phyloP scores from a whole-genome alignment of 2,888 invertebrate species.

The Hirtodrosophila cameraria region DNA sequence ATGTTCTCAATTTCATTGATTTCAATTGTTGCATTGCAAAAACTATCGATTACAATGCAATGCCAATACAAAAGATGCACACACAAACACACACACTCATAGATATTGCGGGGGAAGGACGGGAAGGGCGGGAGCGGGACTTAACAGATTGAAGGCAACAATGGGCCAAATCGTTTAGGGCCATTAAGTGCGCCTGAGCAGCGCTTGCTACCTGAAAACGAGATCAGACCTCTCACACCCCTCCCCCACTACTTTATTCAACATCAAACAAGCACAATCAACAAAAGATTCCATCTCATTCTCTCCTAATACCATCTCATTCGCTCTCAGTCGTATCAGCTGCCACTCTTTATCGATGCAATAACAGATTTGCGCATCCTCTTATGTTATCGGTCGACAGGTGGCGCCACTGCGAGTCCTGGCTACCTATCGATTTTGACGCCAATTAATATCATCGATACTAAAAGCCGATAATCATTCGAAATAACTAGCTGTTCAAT shows the following conservation, averaged over 20 bases:
- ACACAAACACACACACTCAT: background rate
- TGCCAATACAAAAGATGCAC: slow-evolving; percentile 21
- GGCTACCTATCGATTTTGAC: too few species aligned
- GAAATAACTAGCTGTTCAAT: too few species aligned
- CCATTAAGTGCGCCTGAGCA: slow-evolving; percentile 50
- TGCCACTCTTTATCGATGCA: too few species aligned
- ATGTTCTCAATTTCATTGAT: slow-evolving; percentile 78
- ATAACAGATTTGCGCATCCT: too few species aligned
- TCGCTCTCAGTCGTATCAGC: background rate
- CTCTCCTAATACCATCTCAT: too few species aligned
- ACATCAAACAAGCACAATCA: background rate
- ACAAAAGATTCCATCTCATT: background rate
- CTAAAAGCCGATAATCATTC: too few species aligned
- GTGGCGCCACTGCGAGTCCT: too few species aligned
- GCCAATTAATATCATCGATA: too few species aligned
- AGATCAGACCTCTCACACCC: slow-evolving; percentile 34
- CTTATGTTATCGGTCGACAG: too few species aligned
- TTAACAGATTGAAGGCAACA: slow-evolving; percentile 36
- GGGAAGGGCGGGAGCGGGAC: slow-evolving; percentile 22
- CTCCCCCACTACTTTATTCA: background rate
- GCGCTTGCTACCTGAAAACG: slow-evolving; percentile 38
- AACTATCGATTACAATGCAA: slow-evolving; percentile 72
- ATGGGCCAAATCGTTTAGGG: slow-evolving; percentile 52
- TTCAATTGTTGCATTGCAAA: slow-evolving; percentile 70
- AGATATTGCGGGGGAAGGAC: slow-evolving; percentile 22